Evolutionary conservation across 2,888 invertebrate species (phyloP), one percentile per base, ranked within the genome.

Genomic region (Sinelater perroti): DNA sequence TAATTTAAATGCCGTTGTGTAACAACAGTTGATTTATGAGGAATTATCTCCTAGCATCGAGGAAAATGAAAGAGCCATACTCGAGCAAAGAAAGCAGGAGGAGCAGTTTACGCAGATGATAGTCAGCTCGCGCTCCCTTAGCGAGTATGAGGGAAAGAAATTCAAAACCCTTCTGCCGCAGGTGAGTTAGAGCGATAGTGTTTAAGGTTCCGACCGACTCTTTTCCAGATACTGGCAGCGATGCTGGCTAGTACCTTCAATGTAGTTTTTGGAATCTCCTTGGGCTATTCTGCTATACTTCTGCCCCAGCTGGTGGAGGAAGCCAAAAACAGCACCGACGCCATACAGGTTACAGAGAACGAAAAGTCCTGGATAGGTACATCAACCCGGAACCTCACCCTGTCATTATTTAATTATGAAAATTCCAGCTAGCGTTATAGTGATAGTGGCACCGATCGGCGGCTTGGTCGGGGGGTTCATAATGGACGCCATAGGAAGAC

Each of bases 241-340:
- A 72, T 82, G 38, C 74, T 81, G 28, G 80, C 81, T 4, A 82
- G 81, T 1, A 79, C 81, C 13, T 83, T 82, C 69, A 83, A 84
- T 69, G 78, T 85, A 59, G 81, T 80, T 10, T 82, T 83, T 13
- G 84, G 84, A 8, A 76, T 84, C 13, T 79, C 81, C 20, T 78
- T 85, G 68, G 82, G 82, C 3, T 84, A 79, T 70, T 84, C 84
- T 1, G 84, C 83, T 1, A 82, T 83, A 52, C 72, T 85, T 50
- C 76, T 84, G 59, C 83, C 84, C 17, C 81, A 82, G 62, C 67
- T 83, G 17, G 8, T 2, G 8, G 77, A 80, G 64, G 71, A 67
- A 16, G 59, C 56, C 40, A 52, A 44, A 45, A 56, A 71, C 11
- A 72, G 71, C 21, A 78, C 75, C 24, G 35, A 45, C 7, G 53